Evolutionary conservation across 2,113 vertebrate genomes (phyloP).

Genomic region (Sceloporus tristichus): DNA sequence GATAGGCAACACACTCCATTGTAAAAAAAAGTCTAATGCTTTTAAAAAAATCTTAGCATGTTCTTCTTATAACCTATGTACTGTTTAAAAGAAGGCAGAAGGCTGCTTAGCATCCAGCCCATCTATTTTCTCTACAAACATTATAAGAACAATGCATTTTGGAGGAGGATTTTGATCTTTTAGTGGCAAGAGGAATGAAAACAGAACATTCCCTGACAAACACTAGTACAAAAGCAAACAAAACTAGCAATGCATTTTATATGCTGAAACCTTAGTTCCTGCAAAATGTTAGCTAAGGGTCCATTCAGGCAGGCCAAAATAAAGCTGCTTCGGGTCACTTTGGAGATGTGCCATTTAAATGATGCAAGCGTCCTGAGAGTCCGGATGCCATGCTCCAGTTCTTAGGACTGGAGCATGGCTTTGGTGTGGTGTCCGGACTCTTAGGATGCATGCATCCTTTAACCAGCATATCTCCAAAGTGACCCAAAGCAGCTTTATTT

Average conservation of each 20-base stretch:
- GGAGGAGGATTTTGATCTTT: neutral
- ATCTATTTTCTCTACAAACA: neutral
- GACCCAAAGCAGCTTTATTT: too few relatives aligned
- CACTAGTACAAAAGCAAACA: neutral
- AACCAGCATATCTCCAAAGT: too few relatives aligned
- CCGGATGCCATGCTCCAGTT: too few relatives aligned
- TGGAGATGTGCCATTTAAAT: too few relatives aligned
- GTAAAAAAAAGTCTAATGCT: conserved; percentile 19
- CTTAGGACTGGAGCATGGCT: too few relatives aligned
- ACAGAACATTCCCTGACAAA: neutral
- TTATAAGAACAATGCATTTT: neutral
- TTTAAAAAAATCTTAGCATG: neutral
- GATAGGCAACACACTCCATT: neutral
- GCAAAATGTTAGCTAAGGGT: conserved; percentile 15
- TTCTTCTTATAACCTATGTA: neutral
- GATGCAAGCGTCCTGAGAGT: too few relatives aligned
- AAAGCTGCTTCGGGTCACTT: too few relatives aligned
- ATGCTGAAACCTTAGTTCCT: neutral
- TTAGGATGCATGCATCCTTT: too few relatives aligned
- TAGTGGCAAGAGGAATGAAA: neutral
- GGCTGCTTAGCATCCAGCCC: neutral
- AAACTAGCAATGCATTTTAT: neutral
- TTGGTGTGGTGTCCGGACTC: too few relatives aligned
- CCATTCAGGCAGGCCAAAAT: too few relatives aligned
- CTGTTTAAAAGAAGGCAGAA: neutral